Evolutionary conservation across 2,888 invertebrate genomes (phyloP).

Genomic region (Atrina japonica): DNA sequence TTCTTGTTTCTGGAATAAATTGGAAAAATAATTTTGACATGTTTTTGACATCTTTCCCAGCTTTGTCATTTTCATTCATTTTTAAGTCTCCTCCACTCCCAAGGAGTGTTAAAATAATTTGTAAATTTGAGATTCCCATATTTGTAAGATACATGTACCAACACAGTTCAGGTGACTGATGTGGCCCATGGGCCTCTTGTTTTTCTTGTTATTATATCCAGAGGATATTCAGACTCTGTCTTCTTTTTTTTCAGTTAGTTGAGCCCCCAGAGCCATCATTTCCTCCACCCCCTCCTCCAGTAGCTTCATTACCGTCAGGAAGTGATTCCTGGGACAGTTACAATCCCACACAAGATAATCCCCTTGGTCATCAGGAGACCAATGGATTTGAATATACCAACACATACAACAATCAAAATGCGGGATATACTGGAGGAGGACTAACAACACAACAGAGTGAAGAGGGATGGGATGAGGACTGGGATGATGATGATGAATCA

Average conservation of each 20-base stretch:
- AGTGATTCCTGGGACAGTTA: slow-evolving; percentile 4
- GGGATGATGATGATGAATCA: slow-evolving; percentile 84
- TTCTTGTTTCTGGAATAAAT: too few relatives aligned
- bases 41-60: too few relatives aligned
- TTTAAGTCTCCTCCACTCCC: too few relatives aligned
- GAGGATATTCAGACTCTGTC: too few relatives aligned
- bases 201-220: too few relatives aligned
- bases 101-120: too few relatives aligned
- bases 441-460: slow-evolving; percentile 81
- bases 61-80: too few relatives aligned
- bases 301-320: slow-evolving; percentile 33
- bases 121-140: too few relatives aligned
- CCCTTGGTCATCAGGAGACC: not conserved
- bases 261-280: slow-evolving; percentile 77
- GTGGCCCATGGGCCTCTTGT: too few relatives aligned
- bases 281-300: slow-evolving; percentile 77
- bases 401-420: slow-evolving; percentile 22
- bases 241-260: slow-evolving; percentile 13
- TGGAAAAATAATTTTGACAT: too few relatives aligned
- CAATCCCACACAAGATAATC: not conserved
- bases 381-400: slow-evolving; percentile 4
- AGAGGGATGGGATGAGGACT: slow-evolving; percentile 92
- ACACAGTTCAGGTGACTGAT: too few relatives aligned
- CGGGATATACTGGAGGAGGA: slow-evolving; percentile 31
- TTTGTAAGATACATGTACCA: too few relatives aligned